Conservation (phyloP, 2,797 vertebrate species). For the Anabas testudineus region DNA sequence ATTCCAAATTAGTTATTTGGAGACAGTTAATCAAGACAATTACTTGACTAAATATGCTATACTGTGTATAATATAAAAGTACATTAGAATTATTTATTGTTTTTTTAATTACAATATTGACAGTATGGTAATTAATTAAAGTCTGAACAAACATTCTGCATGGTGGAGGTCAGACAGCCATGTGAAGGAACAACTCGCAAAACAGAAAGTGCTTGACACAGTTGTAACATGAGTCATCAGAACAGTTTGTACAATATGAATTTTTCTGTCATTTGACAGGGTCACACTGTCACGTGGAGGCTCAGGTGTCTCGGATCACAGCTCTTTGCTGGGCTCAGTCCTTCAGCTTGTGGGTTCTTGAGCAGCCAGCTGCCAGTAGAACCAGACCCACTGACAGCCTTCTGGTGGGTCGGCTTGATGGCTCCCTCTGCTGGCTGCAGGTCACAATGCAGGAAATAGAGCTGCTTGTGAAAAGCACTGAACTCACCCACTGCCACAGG, state of each 20-base stretch:
- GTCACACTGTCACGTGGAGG: conserved; percentile 80
- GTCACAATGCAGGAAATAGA: conserved; percentile 77
- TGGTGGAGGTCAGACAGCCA: background rate
- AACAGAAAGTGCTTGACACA: background rate
- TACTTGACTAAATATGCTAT: too few species aligned
- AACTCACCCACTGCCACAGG: conserved; percentile 81
- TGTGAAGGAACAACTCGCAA: background rate
- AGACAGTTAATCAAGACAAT: too few species aligned
- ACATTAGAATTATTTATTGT: too few species aligned
- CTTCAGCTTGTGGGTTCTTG: conserved; percentile 73
- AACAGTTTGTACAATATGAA: background rate
- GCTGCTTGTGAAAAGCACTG: conserved; percentile 75
- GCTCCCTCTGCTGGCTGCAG: conserved; percentile 87
- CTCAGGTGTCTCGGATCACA: conserved; percentile 83
- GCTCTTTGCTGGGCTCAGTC: conserved; percentile 84
- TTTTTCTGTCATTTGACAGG: conserved; percentile 65
- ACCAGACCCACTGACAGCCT: conserved; percentile 76
- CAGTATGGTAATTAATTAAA: background rate
- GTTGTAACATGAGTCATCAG: background rate
- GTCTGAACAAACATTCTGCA: background rate
- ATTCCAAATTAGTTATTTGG: too few species aligned
- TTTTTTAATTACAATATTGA: too few species aligned
- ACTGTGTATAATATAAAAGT: too few species aligned
- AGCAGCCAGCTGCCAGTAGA: conserved; percentile 57
- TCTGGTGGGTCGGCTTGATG: conserved; percentile 84